Evolutionary conservation across 2,113 vertebrate species (phyloP).

Genomic region (Apteryx owenii): DNA sequence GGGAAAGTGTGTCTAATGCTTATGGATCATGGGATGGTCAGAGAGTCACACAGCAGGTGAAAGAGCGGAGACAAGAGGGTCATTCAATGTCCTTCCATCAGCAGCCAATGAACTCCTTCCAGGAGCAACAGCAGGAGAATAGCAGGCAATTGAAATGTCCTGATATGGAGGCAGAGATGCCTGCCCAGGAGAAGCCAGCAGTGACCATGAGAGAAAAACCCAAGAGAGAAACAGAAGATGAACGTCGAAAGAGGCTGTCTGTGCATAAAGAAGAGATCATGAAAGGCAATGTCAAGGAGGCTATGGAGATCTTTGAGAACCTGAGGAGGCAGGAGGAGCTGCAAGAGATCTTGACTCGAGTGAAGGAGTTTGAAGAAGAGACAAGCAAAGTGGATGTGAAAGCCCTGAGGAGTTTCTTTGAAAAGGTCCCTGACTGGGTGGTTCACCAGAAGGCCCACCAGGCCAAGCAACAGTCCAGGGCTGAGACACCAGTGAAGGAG

Average conservation of each 20-base stretch:
- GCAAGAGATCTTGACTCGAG: constrained; percentile 84
- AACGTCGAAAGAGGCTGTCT: constrained; percentile 85
- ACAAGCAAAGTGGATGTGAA: constrained; percentile 80
- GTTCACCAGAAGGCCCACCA: constrained; percentile 39
- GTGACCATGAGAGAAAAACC: constrained; percentile 83
- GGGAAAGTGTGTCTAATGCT: not conserved
- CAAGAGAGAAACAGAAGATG: constrained; percentile 83
- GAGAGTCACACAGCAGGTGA: not conserved
- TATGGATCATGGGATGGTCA: not conserved
- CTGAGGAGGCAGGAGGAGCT: constrained; percentile 86
- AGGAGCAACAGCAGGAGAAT: not conserved
- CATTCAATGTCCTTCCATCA: constrained; percentile 27
- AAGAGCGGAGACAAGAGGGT: constrained; percentile 19
- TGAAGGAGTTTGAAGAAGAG: constrained; percentile 88
- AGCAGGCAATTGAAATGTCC: not conserved
- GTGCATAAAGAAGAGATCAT: constrained; percentile 91
- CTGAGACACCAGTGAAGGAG: constrained; percentile 54
- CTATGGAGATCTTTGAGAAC: constrained; percentile 87
- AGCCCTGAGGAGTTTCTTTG: constrained; percentile 84
- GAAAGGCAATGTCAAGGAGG: constrained; percentile 83
- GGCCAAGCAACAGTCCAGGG: constrained; percentile 39
- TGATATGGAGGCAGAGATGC: not conserved
- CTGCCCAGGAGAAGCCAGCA: not conserved
- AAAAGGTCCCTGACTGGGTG: constrained; percentile 86
- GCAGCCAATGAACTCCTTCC: not conserved